Percentiles rank a stretch among this genome's conserved stretches.
phyloP scores from a whole-genome alignment of 1,140 invertebrate genomes.

The Lepidostoma basale region DNA sequence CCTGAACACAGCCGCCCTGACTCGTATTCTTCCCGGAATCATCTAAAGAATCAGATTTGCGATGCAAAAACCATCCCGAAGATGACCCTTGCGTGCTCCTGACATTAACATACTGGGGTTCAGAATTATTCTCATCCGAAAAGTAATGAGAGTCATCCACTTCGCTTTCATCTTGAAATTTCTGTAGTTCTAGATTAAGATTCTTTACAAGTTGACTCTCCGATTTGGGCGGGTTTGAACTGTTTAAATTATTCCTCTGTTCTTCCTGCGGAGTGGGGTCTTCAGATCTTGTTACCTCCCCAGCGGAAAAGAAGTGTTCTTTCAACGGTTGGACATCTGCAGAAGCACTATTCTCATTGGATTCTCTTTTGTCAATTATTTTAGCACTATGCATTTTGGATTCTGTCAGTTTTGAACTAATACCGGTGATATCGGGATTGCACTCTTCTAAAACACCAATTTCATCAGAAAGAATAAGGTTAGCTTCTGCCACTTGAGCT shows the following conservation, averaged over 20 bases:
- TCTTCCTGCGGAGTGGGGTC: not conserved
- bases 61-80: conserved; percentile 60
- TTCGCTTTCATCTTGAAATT: conserved; percentile 5
- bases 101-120: conserved; percentile 10
- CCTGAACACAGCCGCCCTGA: not conserved
- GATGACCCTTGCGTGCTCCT: conserved; percentile 2
- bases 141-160: not conserved
- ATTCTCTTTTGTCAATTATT: not conserved
- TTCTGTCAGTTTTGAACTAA: not conserved
- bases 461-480: no score
- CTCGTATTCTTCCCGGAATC: conserved; percentile 27
- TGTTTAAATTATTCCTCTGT: not conserved
- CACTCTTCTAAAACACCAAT: no score
- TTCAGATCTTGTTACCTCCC: not conserved
- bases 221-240: not conserved
- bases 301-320: not conserved
- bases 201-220: conserved; percentile 6
- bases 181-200: conserved; percentile 16
- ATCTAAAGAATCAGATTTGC: conserved; percentile 38
- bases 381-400: not conserved
- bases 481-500: no score
- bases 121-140: conserved; percentile 1
- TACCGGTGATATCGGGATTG: not conserved
- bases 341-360: not conserved
- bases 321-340: not conserved